Base-by-base conservation (phyloP, 2,888 invertebrate species). In the Calameuta idolon region DNA sequence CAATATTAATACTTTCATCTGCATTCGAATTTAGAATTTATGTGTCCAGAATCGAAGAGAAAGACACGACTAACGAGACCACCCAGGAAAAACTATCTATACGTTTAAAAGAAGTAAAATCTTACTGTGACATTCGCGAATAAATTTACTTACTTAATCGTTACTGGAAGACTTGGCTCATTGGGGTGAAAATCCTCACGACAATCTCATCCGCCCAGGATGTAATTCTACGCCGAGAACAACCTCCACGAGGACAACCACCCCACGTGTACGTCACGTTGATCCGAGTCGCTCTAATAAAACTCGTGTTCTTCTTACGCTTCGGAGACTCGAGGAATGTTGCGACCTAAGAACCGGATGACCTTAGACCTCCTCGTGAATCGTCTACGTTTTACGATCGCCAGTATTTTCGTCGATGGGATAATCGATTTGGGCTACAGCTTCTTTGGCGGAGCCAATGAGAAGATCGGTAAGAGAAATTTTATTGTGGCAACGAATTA, bases 291-390 rank as follows among this genome's bases (percentile, higher is more conserved):
- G 40, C 40, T 40, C 40, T 40, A 40, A 40, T 40, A 40, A 40
- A 40, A 69, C 69, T 69, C 69, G 69, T 69, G 69, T 69, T 69
- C 69, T 69, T 69, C 69, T 30, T 33, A 69, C 69, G 69, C 69
- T 74, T 35, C 34, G 35, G 74, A 23, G n/a, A 74, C n/a, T 35
- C 34, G 34, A 74, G 74, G 74, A 35, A 74, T 34, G 74, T 74
- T 74, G 74, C 74, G n/a, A 30, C 33, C 30, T 69, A 30, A 30
- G 30, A 30, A 31, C 30, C 69, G 69, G 31, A 33, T 33, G 69
- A 30, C 30, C 69, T 30, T 69, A 30, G 31, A 69, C 30, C 31
- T 30, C 3, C 30, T n/a, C 30, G 69, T 30, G 33, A 69, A 69
- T 15, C 0, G 12, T 30, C 11, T 3, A 33, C 30, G 69, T 33